Base-by-base conservation (phyloP, 2,888 invertebrate species). In the Cheilosia grossa region DNA sequence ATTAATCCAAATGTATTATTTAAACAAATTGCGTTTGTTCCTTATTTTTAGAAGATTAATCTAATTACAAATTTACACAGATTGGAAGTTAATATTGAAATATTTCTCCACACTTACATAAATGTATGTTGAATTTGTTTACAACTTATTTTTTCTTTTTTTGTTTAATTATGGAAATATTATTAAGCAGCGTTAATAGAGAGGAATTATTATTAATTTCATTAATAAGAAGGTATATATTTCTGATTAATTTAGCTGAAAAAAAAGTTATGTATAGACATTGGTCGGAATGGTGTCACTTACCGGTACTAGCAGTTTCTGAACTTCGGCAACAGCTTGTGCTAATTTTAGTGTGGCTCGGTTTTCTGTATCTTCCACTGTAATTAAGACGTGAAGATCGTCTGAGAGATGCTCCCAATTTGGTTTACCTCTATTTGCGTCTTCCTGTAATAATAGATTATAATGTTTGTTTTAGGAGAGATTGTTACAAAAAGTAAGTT, bases 341-440 rank as follows among this genome's bases (percentile, higher is more conserved):
- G 96, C 95, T 89, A 99, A 94, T 93, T 99, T 99, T 87, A 99
- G 93, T 92, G 97, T 96, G 87, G 98, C 98, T 91, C 99, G 94
- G 93, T 99, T 99, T 92, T 98, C 97, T 87, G 99, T 98, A 93
- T 99, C 99, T 93, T 99, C 99, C 33, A 99, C 99, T 88, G 99
- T 99, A 90, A 99, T 96, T 88, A 99, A 94, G 87, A 99, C 99
- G 93, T 99, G 99, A 77, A 99, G 94, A 90, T 99, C 99, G 92
- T 99, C 99, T 89, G 98, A 98, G 91, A 99, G 94, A 92, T 99
- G 99, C 92, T 99, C 99, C 99, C 99, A 99, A 93, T 99, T 99
- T 87, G 99, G 98, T 93, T 99, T 99, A 88, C 99, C 99, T 92
- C 99, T 95, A 93, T 99, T 99, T 90, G 97, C 96, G 92, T 99